A percentile compares a stretch with the other conserved stretches of the same genome.
phyloP scores from a whole-genome alignment of 2,113 vertebrate genomes.

The Macrotus californicus region DNA sequence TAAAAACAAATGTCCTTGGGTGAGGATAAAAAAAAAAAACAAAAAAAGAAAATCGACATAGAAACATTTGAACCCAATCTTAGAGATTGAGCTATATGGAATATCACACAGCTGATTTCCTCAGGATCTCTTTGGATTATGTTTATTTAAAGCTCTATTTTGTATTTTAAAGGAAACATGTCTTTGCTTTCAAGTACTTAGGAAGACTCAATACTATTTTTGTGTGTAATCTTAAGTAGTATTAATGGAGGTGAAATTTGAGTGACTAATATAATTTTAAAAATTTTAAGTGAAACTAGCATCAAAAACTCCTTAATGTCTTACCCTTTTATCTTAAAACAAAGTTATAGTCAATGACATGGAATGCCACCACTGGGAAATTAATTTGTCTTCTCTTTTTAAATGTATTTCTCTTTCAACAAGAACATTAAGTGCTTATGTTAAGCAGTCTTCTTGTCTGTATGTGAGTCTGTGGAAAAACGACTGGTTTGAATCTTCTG shows the following conservation, averaged over 20 bases:
- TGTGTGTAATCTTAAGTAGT: background rate
- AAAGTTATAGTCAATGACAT: background rate
- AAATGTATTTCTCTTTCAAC: background rate
- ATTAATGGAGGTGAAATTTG: background rate
- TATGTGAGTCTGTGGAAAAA: background rate
- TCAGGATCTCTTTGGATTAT: background rate
- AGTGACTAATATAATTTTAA: background rate
- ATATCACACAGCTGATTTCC: background rate
- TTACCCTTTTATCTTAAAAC: background rate
- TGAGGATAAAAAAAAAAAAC: no score
- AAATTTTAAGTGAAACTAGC: background rate
- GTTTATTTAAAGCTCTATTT: background rate
- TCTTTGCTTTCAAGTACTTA: background rate
- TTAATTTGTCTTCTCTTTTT: background rate
- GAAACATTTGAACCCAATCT: background rate
- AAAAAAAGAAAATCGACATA: background rate
- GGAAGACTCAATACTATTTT: background rate
- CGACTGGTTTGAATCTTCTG: background rate
- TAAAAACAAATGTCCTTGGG: no score
- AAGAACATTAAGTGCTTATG: background rate
- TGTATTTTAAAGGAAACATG: conserved; percentile 14
- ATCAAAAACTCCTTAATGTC: background rate
- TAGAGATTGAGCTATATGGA: background rate
- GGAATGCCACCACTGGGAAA: background rate
- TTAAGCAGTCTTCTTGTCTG: background rate